These are phyloP conservation scores for Oscheius sp. DNA, from an alignment of 2,888 invertebrate genomes.

Conservation along the genomic window DNA sequence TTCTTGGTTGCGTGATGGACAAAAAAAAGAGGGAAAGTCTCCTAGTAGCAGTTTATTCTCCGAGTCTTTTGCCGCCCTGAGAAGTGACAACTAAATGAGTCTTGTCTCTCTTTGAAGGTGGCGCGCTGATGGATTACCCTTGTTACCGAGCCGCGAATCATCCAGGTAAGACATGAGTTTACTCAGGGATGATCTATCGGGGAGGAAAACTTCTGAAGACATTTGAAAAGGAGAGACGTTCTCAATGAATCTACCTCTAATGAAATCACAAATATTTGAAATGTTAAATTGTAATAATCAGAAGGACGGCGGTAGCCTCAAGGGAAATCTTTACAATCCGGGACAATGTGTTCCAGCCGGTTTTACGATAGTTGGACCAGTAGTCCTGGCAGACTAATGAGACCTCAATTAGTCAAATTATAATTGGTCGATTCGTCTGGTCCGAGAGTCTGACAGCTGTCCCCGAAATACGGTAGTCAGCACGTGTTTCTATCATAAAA, in stretches of 20 bases:
- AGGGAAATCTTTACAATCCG: neutral
- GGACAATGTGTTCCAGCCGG: too few relatives aligned
- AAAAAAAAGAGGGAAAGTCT: neutral
- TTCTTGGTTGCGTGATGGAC: neutral
- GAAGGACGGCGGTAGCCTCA: neutral
- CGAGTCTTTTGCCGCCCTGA: neutral
- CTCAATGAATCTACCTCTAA: too few relatives aligned
- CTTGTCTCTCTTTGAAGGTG: slow-evolving; percentile 10
- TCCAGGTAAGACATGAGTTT: neutral
- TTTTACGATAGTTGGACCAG: neutral
- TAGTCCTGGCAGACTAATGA: too few relatives aligned
- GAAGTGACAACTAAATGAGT: slow-evolving; percentile 10
- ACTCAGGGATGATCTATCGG: neutral
- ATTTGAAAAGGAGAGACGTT: too few relatives aligned
- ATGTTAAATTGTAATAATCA: too few relatives aligned
- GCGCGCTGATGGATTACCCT: slow-evolving; percentile 21
- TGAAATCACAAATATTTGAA: too few relatives aligned
- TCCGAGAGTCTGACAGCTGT: slow-evolving; percentile 12
- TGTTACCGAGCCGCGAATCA: slow-evolving; percentile 15
- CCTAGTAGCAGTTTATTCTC: too few relatives aligned
- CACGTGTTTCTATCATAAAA: slow-evolving; percentile 29
- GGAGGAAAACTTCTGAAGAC: neutral
- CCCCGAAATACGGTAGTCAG: slow-evolving; percentile 16
- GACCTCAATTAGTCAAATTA: neutral
- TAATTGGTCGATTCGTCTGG: slow-evolving; percentile 18